Evolutionary conservation across 2,888 invertebrate genomes (phyloP), one percentile per base, ranked within the genome.

Genomic region (Ophraella communa): DNA sequence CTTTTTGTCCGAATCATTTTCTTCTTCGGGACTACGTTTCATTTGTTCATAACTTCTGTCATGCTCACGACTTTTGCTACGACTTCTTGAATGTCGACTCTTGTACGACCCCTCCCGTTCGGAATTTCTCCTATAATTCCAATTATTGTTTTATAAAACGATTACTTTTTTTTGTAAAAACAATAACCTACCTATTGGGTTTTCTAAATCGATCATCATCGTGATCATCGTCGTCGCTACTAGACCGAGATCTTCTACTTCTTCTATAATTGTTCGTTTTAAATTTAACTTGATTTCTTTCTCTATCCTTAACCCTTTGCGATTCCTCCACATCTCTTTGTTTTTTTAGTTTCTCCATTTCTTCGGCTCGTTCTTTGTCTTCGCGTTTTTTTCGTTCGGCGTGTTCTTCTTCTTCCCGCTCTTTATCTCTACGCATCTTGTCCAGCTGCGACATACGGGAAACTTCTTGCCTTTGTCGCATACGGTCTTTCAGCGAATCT

Each of bases 391-490:
- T 82, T 53, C 80, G 78, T 24, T 83, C 83, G n/a, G 24, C 7
- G 1, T 42, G 24, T 27, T 66, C 66, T 11, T 14, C 17, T 49
- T 77, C 81, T 54, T 82, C 82, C 3, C 71, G 64, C 73, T 84
- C 83, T 68, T 81, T 81, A 64, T 84, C 83, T 14, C 71, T 67
- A 21, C 76, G 73, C 51, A 74, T 74, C 42, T 73, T 71, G 49
- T 82, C 82, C 62, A 79, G 62, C 70, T 82, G 82, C 1, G 78
- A 76, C 52, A 75, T 69, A 65, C 76, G 79, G 14, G 77, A 77
- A 27, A 83, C 79, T 59, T 85, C 85, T 52, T 86, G 85, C 47
- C 85, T 85, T 7, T 83, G 83, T 56, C 85, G 85, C 74, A 86
- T 76, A 64, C 85, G 81, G 63, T 86, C 86, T 52, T 85, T 84